Percentiles rank a stretch among this genome's conserved stretches.
Evolutionary conservation across 2,113 vertebrate species (phyloP).

Genomic region (Pyrgilauda ruficollis): DNA sequence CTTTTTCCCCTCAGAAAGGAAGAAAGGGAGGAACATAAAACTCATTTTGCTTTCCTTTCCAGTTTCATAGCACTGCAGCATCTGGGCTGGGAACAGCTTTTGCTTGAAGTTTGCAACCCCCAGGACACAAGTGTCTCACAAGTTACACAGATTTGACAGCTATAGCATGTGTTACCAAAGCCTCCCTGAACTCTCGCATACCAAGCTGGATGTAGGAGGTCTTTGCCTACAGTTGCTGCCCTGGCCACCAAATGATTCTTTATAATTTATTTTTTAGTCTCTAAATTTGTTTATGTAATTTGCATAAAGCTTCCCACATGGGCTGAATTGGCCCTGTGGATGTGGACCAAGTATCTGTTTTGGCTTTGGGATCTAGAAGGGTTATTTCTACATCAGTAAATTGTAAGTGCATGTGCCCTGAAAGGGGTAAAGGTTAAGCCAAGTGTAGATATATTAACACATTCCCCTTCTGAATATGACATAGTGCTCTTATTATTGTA

Average conservation of each 20-base stretch:
- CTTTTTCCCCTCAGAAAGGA: background rate
- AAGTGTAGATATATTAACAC: background rate
- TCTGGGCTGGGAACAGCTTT: background rate
- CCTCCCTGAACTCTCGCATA: background rate
- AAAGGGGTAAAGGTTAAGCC: background rate
- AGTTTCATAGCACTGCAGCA: background rate
- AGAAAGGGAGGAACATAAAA: background rate
- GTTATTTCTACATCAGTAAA: background rate
- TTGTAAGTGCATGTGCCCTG: background rate
- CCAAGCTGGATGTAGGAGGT: background rate
- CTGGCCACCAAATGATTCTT: conserved; percentile 26
- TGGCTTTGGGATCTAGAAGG: background rate
- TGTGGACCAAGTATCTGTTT: background rate
- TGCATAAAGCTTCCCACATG: conserved; percentile 23
- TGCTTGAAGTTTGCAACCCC: background rate
- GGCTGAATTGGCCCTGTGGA: background rate
- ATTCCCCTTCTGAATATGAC: background rate
- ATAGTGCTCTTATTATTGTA: background rate
- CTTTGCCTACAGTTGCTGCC: conserved; percentile 20
- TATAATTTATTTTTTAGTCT: background rate
- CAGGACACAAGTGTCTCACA: background rate
- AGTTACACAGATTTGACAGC: background rate
- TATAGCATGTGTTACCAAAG: background rate
- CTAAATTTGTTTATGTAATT: background rate
- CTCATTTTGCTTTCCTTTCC: background rate